Evolutionary conservation across 2,113 vertebrate genomes (phyloP).

Genomic region (Eleginops maclovinus): DNA sequence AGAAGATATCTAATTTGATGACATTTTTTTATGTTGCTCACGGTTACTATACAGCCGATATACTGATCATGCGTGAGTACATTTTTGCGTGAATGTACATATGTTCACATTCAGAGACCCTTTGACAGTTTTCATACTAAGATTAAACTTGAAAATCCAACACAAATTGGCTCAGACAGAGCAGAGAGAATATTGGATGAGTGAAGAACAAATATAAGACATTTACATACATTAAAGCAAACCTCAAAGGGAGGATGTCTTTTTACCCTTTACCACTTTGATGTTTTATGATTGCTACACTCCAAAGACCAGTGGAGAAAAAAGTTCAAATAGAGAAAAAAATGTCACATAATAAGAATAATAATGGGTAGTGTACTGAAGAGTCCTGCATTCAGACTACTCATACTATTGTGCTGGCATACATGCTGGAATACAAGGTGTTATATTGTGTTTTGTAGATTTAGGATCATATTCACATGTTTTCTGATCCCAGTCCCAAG

Average conservation of each 20-base stretch:
- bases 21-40: not conserved
- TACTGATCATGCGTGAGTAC: not conserved
- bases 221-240: constrained; percentile 19
- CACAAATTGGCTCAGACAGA: constrained; percentile 8
- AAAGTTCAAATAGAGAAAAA: not conserved
- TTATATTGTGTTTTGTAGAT: too few species aligned
- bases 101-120: not conserved
- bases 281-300: constrained; percentile 36
- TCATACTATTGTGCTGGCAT: not conserved
- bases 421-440: not conserved
- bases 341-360: not conserved
- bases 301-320: constrained; percentile 1
- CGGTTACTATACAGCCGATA: not conserved
- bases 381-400: not conserved
- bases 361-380: not conserved
- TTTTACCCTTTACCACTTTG: constrained; percentile 28
- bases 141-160: constrained; percentile 5
- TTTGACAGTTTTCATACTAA: not conserved
- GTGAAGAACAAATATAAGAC: not conserved
- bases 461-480: too few species aligned
- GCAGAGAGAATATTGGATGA: constrained; percentile 16
- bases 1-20: not conserved
- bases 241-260: constrained; percentile 35
- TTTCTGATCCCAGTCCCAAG: too few species aligned
- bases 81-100: not conserved